phyloP scores from a whole-genome alignment of 2,797 vertebrate species.

The Onychomys torridus region DNA sequence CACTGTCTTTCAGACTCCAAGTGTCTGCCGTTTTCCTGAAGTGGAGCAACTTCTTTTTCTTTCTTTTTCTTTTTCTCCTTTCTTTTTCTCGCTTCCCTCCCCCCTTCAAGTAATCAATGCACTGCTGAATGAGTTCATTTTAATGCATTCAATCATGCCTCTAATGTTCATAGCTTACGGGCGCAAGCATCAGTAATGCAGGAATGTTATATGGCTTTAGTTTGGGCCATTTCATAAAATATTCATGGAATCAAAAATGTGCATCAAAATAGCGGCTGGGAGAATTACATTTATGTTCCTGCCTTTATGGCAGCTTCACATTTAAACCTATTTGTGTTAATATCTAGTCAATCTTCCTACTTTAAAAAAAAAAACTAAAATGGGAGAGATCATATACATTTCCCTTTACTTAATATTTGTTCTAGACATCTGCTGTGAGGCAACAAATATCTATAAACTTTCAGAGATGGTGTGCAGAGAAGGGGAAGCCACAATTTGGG shows the following conservation, averaged over 20 bases:
- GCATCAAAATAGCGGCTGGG: conserved; percentile 96
- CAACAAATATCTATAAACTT: conserved; percentile 85
- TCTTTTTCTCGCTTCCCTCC: conserved; percentile 76
- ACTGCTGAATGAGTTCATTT: conserved; percentile 98
- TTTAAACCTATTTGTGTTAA: conserved; percentile 93
- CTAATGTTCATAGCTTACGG: conserved; percentile 98
- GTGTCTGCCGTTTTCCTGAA: conserved; percentile 88
- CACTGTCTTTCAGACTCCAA: conserved; percentile 87
- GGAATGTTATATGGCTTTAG: conserved; percentile 97
- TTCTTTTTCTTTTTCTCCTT: conserved; percentile 48
- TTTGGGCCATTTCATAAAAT: conserved; percentile 99
- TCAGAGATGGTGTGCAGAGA: conserved; percentile 68
- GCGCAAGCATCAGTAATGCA: conserved; percentile 96
- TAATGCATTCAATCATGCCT: conserved; percentile 98
- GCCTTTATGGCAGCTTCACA: conserved; percentile 93
- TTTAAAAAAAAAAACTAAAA: conserved; percentile 88
- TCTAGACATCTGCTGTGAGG: conserved; percentile 86
- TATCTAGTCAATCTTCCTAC: conserved; percentile 92
- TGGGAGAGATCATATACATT: conserved; percentile 85
- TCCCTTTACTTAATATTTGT: conserved; percentile 87
- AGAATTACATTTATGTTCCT: conserved; percentile 97
- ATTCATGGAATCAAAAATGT: conserved; percentile 96
- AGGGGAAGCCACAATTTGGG: conserved; percentile 82
- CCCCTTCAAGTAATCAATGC: conserved; percentile 97
- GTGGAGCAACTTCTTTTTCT: conserved; percentile 86